Conservation (phyloP, 2,113 vertebrate genomes). For the Psammodynastes pulverulentus region DNA sequence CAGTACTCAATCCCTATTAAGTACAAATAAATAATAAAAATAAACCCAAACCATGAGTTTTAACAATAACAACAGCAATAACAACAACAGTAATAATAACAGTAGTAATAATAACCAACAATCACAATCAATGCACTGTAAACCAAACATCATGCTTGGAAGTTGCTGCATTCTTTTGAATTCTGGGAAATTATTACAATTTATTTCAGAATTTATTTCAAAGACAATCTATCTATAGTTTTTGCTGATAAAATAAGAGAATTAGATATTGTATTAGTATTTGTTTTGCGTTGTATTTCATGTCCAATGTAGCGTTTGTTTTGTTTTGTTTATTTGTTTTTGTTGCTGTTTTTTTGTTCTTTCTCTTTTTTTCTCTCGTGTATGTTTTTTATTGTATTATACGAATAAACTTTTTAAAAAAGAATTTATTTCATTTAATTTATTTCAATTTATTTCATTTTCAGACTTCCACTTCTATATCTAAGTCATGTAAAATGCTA, state of each 20-base stretch:
- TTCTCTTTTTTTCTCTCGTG: too few species aligned
- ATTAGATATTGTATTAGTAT: too few species aligned
- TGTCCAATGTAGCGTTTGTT: too few species aligned
- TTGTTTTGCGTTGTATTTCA: too few species aligned
- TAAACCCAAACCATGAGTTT: neutral
- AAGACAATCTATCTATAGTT: too few species aligned
- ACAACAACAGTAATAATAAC: too few species aligned
- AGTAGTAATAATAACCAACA: neutral
- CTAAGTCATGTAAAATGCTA: constrained; percentile 23
- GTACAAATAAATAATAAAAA: neutral
- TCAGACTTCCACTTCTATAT: constrained; percentile 12
- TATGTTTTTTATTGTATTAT: too few species aligned
- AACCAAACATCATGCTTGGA: neutral
- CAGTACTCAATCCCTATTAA: neutral
- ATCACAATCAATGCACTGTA: neutral
- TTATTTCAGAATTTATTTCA: constrained; percentile 5
- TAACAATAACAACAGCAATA: too few species aligned
- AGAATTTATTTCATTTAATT: neutral
- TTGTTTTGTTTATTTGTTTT: too few species aligned
- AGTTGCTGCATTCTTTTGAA: neutral
- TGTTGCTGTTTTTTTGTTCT: too few species aligned
- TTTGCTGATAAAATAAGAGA: too few species aligned
- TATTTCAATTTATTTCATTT: constrained; percentile 14
- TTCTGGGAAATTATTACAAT: neutral
- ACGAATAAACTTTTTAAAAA: too few species aligned